A percentile compares a stretch with the other conserved stretches of the same genome.
Conservation (phyloP, 2,888 invertebrate species). For the Parnassius glacialis region DNA sequence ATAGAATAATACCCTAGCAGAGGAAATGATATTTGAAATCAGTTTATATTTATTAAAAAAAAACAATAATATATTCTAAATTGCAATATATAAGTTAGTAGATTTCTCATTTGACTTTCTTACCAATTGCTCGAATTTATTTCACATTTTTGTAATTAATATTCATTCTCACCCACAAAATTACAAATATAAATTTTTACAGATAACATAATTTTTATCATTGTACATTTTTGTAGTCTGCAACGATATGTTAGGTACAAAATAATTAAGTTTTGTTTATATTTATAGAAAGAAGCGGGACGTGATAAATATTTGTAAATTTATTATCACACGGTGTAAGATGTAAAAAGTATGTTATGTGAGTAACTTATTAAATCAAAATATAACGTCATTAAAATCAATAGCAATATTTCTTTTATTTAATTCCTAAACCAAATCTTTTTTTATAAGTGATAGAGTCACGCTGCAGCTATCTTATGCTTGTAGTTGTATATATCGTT, state of each 20-base stretch:
- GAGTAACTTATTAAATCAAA: slow-evolving; percentile 80
- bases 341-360: slow-evolving; percentile 76
- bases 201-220: slow-evolving; percentile 18
- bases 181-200: not conserved
- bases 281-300: slow-evolving; percentile 51
- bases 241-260: slow-evolving; percentile 69
- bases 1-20: too few relatives aligned
- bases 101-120: too few relatives aligned
- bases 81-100: too few relatives aligned
- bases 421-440: not conserved
- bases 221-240: slow-evolving; percentile 40
- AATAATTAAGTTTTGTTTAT: slow-evolving; percentile 66
- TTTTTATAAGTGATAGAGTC: too few relatives aligned
- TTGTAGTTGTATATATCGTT: too few relatives aligned
- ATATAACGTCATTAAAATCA: slow-evolving; percentile 71
- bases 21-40: too few relatives aligned
- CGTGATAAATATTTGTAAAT: slow-evolving; percentile 71
- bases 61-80: too few relatives aligned
- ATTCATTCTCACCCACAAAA: too few relatives aligned
- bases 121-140: too few relatives aligned
- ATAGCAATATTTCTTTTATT: slow-evolving; percentile 18
- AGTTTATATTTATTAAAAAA: too few relatives aligned
- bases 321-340: slow-evolving; percentile 65
- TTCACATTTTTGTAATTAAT: too few relatives aligned
- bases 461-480: too few relatives aligned